Conservation (phyloP, 2,888 invertebrate genomes). For the Drosophila paracracens region DNA sequence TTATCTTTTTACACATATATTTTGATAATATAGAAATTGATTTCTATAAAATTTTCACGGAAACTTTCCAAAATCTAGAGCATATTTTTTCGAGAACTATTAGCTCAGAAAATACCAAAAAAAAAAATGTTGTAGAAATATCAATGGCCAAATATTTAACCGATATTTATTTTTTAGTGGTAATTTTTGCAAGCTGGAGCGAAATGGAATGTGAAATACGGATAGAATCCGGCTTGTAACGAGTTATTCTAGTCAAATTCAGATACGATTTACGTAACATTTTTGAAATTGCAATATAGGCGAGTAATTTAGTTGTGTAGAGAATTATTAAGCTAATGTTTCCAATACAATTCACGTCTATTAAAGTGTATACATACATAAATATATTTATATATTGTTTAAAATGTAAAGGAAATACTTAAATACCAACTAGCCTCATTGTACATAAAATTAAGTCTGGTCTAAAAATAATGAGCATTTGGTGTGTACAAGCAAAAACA, state of each 20-base stretch:
- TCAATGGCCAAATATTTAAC: slow-evolving; percentile 1
- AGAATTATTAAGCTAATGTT: slow-evolving; percentile 55
- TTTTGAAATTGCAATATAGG: slow-evolving; percentile 67
- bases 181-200: neutral
- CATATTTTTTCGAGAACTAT: neutral
- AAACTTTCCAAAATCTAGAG: neutral
- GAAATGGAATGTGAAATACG: slow-evolving; percentile 2
- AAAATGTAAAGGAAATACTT: slow-evolving; percentile 37
- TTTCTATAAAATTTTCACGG: neutral
- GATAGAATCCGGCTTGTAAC: slow-evolving; percentile 9
- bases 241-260: slow-evolving; percentile 70
- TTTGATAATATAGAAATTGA: neutral
- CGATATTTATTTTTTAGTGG: slow-evolving; percentile 12
- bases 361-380: slow-evolving; percentile 35
- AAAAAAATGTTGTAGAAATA: neutral
- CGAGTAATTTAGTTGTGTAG: slow-evolving; percentile 59
- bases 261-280: slow-evolving; percentile 26
- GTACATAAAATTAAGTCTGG: slow-evolving; percentile 57
- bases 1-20: neutral
- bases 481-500: slow-evolving; percentile 70
- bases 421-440: slow-evolving; percentile 47
- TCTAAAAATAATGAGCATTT: slow-evolving; percentile 66
- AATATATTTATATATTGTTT: slow-evolving; percentile 24
- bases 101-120: neutral
- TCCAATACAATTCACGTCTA: slow-evolving; percentile 37